Evolutionary conservation across 2,113 vertebrate species (phyloP).

Genomic region (Chauna torquata): DNA sequence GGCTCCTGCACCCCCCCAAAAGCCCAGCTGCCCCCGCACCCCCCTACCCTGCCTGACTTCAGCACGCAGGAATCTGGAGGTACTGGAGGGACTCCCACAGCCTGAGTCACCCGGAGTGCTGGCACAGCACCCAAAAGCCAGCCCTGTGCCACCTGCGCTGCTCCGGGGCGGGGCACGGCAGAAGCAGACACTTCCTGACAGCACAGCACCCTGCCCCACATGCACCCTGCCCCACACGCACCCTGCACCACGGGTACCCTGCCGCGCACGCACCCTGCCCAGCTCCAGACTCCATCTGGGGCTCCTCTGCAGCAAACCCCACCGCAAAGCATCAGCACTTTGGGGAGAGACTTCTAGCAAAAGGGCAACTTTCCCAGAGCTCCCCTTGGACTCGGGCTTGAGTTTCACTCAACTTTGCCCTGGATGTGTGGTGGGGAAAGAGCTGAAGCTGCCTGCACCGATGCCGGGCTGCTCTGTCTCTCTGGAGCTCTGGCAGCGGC

Average conservation of each 20-base stretch:
- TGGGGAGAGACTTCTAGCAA: neutral
- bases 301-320: neutral
- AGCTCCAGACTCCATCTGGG: neutral
- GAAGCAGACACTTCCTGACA: neutral
- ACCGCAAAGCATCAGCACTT: neutral
- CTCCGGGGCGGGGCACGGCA: neutral
- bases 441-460: too few relatives aligned
- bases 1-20: neutral
- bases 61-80: neutral
- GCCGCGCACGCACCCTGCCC: neutral
- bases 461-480: neutral
- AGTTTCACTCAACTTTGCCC: constrained; percentile 51
- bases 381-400: neutral
- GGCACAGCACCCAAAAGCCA: neutral
- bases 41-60: neutral
- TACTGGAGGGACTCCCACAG: neutral
- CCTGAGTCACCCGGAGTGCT: neutral
- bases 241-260: neutral
- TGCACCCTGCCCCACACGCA: neutral
- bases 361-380: neutral
- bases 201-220: neutral
- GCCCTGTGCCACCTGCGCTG: neutral
- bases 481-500: neutral
- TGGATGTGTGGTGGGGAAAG: neutral
- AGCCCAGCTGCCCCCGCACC: neutral